A percentile compares a stretch with the other conserved stretches of the same genome.
phyloP scores from a whole-genome alignment of 2,888 invertebrate species.

The Mythimna impura region DNA sequence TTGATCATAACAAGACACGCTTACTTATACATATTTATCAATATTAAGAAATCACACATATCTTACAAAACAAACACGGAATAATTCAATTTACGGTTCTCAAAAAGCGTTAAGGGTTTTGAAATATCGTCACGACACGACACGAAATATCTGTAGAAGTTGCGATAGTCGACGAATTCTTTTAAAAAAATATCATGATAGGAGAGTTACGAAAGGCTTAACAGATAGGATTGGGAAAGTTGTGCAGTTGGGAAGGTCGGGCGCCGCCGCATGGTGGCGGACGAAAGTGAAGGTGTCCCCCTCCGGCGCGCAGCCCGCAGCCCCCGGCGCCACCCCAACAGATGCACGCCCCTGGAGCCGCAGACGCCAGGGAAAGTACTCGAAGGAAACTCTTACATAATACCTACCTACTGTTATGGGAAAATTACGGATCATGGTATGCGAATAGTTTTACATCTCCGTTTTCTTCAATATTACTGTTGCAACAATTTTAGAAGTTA shows the following conservation, averaged over 20 bases:
- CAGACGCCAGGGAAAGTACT: slow-evolving; percentile 82
- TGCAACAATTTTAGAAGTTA: background rate
- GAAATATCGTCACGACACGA: slow-evolving; percentile 36
- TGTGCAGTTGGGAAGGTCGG: slow-evolving; percentile 75
- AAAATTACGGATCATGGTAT: slow-evolving; percentile 44
- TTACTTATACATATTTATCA: slow-evolving; percentile 9
- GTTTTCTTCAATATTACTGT: slow-evolving; percentile 4
- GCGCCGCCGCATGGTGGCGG: slow-evolving; percentile 66
- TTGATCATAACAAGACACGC: slow-evolving; percentile 25
- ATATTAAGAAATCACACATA: slow-evolving; percentile 21
- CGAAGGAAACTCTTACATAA: slow-evolving; percentile 62
- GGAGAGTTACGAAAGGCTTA: slow-evolving; percentile 66
- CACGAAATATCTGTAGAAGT: slow-evolving; percentile 47
- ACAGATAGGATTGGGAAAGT: slow-evolving; percentile 76
- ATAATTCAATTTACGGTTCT: slow-evolving; percentile 36
- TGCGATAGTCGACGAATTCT: slow-evolving; percentile 49
- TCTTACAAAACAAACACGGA: slow-evolving; percentile 21
- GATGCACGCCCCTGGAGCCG: slow-evolving; percentile 69
- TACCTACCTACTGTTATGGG: slow-evolving; percentile 49
- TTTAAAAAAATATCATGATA: slow-evolving; percentile 62
- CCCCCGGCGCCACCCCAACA: slow-evolving; percentile 44
- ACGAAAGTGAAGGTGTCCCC: slow-evolving; percentile 83
- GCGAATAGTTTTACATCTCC: slow-evolving; percentile 46
- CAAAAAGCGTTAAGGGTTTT: slow-evolving; percentile 33
- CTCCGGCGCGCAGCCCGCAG: slow-evolving; percentile 54